phyloP scores from a whole-genome alignment of 2,113 vertebrate species.

The Parotia lawesii region DNA sequence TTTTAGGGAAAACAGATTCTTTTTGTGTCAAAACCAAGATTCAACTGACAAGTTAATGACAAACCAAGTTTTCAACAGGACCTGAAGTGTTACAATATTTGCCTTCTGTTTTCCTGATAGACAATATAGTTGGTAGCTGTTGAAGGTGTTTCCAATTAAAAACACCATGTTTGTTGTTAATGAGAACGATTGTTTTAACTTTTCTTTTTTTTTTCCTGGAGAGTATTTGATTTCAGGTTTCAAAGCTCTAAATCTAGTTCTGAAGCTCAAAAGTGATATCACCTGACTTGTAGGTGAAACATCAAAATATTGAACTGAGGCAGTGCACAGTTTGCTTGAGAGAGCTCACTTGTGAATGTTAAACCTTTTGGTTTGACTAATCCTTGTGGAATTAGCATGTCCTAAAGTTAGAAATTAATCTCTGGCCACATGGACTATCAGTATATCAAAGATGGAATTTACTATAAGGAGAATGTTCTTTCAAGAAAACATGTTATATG shows the following conservation, averaged over 20 bases:
- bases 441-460: background rate
- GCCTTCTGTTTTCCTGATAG: background rate
- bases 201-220: background rate
- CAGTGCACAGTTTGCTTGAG: background rate
- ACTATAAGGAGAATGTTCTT: background rate
- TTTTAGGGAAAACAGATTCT: background rate
- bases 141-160: background rate
- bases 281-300: background rate
- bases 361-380: background rate
- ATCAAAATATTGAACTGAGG: fast-evolving
- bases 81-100: background rate
- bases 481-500: background rate
- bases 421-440: background rate
- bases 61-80: background rate
- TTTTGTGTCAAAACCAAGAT: background rate
- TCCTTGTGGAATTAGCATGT: background rate
- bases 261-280: background rate
- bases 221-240: background rate
- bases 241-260: background rate
- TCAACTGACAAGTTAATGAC: background rate
- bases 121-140: background rate
- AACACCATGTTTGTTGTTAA: background rate
- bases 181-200: background rate
- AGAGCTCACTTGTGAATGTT: background rate
- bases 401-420: background rate